A percentile compares a stretch with the other conserved stretches of the same genome.
phyloP scores from a whole-genome alignment of 2,113 vertebrate species.

The Chaetorhynchus papuensis region DNA sequence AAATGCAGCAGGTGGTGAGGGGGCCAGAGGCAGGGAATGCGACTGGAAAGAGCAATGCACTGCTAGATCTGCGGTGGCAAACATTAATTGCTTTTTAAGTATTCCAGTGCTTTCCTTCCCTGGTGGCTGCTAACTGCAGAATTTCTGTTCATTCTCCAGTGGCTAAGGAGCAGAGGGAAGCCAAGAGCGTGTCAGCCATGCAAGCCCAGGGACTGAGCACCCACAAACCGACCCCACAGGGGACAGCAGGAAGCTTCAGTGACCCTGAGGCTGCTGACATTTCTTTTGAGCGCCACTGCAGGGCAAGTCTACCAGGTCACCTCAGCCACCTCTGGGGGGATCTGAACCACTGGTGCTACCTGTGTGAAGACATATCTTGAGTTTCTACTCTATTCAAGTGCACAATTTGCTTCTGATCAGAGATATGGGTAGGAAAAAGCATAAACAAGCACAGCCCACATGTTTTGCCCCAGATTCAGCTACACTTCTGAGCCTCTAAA shows the following conservation, averaged over 20 bases:
- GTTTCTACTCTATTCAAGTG: not conserved
- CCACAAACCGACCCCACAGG: not conserved
- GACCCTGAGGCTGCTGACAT: not conserved
- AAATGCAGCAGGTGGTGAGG: not conserved
- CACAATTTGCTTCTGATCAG: not conserved
- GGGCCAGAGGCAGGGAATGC: not conserved
- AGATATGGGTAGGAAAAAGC: not conserved
- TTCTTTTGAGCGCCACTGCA: not conserved
- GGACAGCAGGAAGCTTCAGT: not conserved
- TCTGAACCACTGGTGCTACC: not conserved
- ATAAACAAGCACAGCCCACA: not conserved
- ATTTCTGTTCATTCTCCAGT: not conserved
- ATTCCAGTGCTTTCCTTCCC: not conserved
- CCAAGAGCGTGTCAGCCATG: not conserved
- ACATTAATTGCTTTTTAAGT: conserved; percentile 34
- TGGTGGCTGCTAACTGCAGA: not conserved
- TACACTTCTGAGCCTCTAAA: not conserved
- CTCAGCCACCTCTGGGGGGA: not conserved
- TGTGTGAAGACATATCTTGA: not conserved
- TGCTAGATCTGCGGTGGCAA: not conserved
- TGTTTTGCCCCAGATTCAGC: not conserved
- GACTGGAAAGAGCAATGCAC: not conserved
- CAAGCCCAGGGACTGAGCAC: not conserved
- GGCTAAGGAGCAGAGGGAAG: not conserved
- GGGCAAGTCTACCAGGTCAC: not conserved